Percentiles rank a stretch among this genome's conserved stretches.
These are phyloP conservation scores for Tortricodes alternella DNA, from an alignment of 2,888 invertebrate genomes.

Conservation along the genomic window DNA sequence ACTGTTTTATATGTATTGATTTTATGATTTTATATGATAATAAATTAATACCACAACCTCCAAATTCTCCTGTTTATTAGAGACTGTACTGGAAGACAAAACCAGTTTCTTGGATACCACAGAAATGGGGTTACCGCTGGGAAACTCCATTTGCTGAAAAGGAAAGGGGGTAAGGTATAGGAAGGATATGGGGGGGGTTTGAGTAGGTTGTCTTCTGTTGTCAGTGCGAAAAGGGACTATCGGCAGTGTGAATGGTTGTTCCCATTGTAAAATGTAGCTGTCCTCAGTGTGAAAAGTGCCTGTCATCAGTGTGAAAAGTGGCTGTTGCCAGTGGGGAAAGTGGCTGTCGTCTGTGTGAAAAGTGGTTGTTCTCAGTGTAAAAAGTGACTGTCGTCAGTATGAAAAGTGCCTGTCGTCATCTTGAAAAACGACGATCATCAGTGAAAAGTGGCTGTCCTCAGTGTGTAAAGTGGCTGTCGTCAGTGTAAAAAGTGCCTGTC, in stretches of 20 bases:
- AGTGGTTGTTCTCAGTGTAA: too few relatives aligned
- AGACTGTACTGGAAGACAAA: conserved; percentile 41
- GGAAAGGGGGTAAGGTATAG: neutral
- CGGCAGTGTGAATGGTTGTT: too few relatives aligned
- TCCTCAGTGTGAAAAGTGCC: too few relatives aligned
- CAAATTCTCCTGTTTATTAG: conserved; percentile 43
- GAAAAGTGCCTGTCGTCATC: too few relatives aligned
- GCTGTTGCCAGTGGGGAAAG: neutral
- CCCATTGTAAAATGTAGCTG: neutral
- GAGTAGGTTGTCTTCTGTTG: too few relatives aligned
- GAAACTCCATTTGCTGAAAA: conserved; percentile 36
- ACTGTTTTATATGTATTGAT: too few relatives aligned
- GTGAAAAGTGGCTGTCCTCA: too few relatives aligned
- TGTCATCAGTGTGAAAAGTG: too few relatives aligned
- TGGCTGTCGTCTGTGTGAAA: too few relatives aligned
- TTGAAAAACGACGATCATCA: neutral
- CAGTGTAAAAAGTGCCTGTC: too few relatives aligned
- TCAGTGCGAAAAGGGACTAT: neutral
- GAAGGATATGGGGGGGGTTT: neutral
- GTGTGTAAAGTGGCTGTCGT: neutral
- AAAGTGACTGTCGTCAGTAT: neutral
- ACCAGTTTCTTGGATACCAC: conserved; percentile 48
- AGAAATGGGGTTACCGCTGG: conserved; percentile 45
- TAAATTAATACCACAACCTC: conserved; percentile 49
- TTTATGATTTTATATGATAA: too few relatives aligned